Conservation (phyloP, 2,888 invertebrate genomes). For the Nomada flava region DNA sequence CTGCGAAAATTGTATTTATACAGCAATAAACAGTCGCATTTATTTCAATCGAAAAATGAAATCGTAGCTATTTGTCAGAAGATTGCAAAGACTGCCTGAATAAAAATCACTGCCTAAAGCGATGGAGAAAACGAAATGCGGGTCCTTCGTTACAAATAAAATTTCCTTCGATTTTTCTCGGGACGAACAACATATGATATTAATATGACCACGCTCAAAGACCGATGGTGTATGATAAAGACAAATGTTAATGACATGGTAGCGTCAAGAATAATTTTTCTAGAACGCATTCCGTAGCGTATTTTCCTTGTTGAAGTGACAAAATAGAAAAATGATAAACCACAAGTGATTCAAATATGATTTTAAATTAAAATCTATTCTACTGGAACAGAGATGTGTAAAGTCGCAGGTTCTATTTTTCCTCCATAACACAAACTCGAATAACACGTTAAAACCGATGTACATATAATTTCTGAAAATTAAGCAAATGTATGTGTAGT, state of each 20-base stretch:
- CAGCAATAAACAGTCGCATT: conserved; percentile 5
- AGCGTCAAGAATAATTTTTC: conserved; percentile 12
- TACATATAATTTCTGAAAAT: too few relatives aligned
- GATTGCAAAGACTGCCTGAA: conserved; percentile 21
- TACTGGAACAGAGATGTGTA: not conserved
- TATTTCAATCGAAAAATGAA: conserved; percentile 11
- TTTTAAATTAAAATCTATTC: not conserved
- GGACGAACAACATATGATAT: not conserved
- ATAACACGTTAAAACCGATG: too few relatives aligned
- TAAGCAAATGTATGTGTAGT: too few relatives aligned
- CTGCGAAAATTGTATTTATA: conserved; percentile 10
- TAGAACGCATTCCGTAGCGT: not conserved
- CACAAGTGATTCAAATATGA: not conserved
- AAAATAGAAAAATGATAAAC: not conserved
- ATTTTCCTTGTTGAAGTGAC: not conserved
- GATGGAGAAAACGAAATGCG: conserved; percentile 5
- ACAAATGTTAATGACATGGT: conserved; percentile 4
- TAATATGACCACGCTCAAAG: not conserved
- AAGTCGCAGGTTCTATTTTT: not conserved
- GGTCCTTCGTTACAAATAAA: conserved; percentile 14
- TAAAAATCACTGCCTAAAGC: conserved; percentile 30
- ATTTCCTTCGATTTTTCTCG: conserved; percentile 10
- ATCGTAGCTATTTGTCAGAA: conserved; percentile 10
- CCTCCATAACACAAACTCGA: too few relatives aligned
- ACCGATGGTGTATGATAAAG: not conserved